These are phyloP conservation scores for Lophochroa leadbeateri DNA, from an alignment of 2,113 vertebrate genomes.

Conservation along the genomic window DNA sequence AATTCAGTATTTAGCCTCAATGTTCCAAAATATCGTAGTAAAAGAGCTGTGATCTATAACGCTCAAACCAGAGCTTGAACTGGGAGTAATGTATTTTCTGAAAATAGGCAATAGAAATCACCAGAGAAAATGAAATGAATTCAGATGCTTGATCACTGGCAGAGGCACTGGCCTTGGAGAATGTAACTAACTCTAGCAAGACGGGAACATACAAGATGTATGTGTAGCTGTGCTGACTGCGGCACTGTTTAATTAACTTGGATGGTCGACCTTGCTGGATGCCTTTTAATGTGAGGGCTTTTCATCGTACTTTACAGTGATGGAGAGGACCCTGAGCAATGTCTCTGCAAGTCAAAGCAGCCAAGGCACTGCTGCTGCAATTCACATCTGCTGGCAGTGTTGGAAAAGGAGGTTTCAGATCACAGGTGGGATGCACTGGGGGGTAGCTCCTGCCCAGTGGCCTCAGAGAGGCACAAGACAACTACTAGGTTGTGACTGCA, in stretches of 20 bases:
- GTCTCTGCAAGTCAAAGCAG: background rate
- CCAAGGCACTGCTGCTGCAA: background rate
- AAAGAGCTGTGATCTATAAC: background rate
- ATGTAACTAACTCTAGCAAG: background rate
- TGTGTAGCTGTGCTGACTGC: background rate
- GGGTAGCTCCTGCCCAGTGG: accelerated
- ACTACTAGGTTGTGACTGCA: background rate
- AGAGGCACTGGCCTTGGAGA: constrained; percentile 22
- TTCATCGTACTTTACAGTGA: background rate
- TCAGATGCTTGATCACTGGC: background rate
- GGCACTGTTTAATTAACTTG: background rate
- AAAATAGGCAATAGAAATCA: constrained; percentile 9
- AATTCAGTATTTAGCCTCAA: background rate
- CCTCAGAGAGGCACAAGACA: background rate
- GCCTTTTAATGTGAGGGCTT: background rate
- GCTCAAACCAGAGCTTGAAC: background rate
- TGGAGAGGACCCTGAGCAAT: background rate
- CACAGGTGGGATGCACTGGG: accelerated
- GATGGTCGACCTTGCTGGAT: background rate
- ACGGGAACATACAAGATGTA: background rate
- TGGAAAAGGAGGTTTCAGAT: background rate
- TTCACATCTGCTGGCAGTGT: background rate
- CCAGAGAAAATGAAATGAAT: constrained; percentile 18
- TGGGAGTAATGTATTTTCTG: background rate
- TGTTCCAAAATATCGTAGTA: background rate